Evolutionary conservation across 2,797 vertebrate species (phyloP).

Genomic region (Chelidonichthys spinosus): DNA sequence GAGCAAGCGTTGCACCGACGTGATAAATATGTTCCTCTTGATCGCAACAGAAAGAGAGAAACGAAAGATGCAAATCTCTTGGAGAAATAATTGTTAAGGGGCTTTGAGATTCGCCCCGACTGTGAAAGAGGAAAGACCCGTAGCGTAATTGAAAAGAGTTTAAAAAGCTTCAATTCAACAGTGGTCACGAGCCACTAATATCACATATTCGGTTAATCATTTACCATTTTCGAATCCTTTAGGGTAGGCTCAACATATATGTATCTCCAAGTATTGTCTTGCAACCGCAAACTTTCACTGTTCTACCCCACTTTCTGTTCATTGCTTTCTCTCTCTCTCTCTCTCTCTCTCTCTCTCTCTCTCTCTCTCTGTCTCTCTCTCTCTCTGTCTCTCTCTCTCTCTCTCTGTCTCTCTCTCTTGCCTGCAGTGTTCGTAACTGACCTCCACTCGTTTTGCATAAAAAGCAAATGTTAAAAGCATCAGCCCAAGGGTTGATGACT

Average conservation of each 20-base stretch:
- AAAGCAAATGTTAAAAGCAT: slow-evolving; percentile 50
- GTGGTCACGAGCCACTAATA: slow-evolving; percentile 38
- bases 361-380: background rate
- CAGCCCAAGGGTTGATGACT: slow-evolving; percentile 16
- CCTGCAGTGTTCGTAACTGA: slow-evolving; percentile 28
- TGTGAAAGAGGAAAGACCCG: slow-evolving; percentile 36
- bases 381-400: background rate
- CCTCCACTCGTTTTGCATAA: slow-evolving; percentile 54
- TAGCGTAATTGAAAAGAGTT: slow-evolving; percentile 26
- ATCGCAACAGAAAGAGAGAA: slow-evolving; percentile 42
- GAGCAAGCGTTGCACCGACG: slow-evolving; percentile 51
- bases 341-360: background rate
- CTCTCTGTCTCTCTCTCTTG: slow-evolving; percentile 4
- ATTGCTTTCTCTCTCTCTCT: background rate
- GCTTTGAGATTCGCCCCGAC: slow-evolving; percentile 61
- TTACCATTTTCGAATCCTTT: slow-evolving; percentile 35
- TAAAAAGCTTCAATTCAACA: slow-evolving; percentile 32
- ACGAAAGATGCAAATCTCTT: slow-evolving; percentile 57
- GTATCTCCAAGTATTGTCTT: slow-evolving; percentile 29
- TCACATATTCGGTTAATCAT: slow-evolving; percentile 49
- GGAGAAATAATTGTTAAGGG: slow-evolving; percentile 66
- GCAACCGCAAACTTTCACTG: background rate
- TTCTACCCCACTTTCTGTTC: slow-evolving; percentile 6
- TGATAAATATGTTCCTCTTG: slow-evolving; percentile 60
- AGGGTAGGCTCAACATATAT: slow-evolving; percentile 36